phyloP scores from a whole-genome alignment of 1,140 invertebrate genomes.

The Drosophila tropicalis region DNA sequence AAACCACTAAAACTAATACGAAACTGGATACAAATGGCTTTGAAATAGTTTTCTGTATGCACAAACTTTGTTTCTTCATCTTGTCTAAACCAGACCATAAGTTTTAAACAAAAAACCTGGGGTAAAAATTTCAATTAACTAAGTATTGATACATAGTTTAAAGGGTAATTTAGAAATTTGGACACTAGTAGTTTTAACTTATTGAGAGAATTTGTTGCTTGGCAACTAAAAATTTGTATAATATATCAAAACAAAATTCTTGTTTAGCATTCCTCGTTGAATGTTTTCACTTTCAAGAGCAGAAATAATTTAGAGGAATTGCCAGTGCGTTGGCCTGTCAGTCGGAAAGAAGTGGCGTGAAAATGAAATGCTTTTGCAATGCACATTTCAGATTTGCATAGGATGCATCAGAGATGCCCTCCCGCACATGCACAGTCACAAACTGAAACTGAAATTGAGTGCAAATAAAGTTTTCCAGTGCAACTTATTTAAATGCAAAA shows the following conservation, averaged over 20 bases:
- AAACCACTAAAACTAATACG: too few species aligned
- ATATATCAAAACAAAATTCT: slow-evolving; percentile 11
- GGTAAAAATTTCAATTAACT: background rate
- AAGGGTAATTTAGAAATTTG: background rate
- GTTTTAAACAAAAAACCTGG: too few species aligned
- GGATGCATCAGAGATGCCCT: background rate
- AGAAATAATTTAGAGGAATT: slow-evolving; percentile 30
- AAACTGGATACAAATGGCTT: too few species aligned
- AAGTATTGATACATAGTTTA: background rate
- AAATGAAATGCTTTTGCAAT: slow-evolving; percentile 12
- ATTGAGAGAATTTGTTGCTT: slow-evolving; percentile 2
- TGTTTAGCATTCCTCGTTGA: background rate
- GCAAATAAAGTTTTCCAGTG: slow-evolving; percentile 65
- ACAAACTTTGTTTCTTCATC: too few species aligned
- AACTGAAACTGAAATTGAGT: slow-evolving; percentile 56
- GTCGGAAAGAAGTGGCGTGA: background rate
- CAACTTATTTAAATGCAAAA: slow-evolving; percentile 71
- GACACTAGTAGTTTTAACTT: background rate
- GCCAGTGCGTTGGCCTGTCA: background rate
- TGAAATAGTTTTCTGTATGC: too few species aligned
- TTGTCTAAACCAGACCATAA: too few species aligned
- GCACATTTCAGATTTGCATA: slow-evolving; percentile 18
- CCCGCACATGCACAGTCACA: slow-evolving; percentile 7
- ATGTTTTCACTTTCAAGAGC: slow-evolving; percentile 1
- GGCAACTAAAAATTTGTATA: slow-evolving; percentile 5